Base-by-base conservation (phyloP, 1,140 invertebrate species). In the Berghia stephanieae region DNA sequence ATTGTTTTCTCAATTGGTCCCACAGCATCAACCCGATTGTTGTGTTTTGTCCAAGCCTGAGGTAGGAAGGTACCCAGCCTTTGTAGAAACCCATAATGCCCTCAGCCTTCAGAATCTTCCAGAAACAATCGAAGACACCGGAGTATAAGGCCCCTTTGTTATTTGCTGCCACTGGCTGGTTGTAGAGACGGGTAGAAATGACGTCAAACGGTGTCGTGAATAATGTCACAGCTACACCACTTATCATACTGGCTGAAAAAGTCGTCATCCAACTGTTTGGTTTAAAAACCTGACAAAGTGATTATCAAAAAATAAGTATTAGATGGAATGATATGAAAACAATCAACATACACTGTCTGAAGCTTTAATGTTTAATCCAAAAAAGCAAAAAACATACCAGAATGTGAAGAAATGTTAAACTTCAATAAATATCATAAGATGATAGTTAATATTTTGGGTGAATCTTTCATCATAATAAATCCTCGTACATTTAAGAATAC, bases 171-270 rank as follows among this genome's bases (percentile, higher is more conserved):
- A 88, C 76, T 4, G 94, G 93, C 93, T 98, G 96, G 90, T 98
- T 98, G 81, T 96, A 98, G 16, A 98, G 89, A 66, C 96, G 91
- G 0, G 95, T 97, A 1, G 95, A 94, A 57, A 98, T 92, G 0
- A 97, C 94, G 89, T 98, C 96, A 81, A 97, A 96, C 0, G 96
- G 96, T 42, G 95, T 96, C 90, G 97, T 95, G 49, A 92, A 92
- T 0, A 95, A 63, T 0, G 94, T 94, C 86, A 97, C 94, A 18
- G 93, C 92, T 21, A 95, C 87, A 1, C 96, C 96, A 21, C 95
- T 94, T 10, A 95, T 88, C 83, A 94, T 92, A 36, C 94, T 94
- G 3, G 94, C 93, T 13, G 92, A 81, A 81, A 97, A 94, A 0
- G 94, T 94, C 75, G 93, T 91, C 42, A 93, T 80, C 79, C 94